Percentiles rank a stretch among this genome's conserved stretches.
phyloP scores from a whole-genome alignment of 2,797 vertebrate species.

The Anguilla obscura region DNA sequence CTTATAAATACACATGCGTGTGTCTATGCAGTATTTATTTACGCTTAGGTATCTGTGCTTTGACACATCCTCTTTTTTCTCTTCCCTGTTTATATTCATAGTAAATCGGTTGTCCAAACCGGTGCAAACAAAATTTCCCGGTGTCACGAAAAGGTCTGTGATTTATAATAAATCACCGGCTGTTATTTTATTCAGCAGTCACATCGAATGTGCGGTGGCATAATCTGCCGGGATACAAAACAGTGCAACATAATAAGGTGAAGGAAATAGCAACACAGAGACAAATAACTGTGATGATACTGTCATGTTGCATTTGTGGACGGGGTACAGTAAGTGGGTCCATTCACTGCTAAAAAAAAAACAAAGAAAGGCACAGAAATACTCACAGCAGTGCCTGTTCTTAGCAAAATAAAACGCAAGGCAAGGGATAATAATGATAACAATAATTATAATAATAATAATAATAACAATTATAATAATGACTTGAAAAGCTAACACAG shows the following conservation, averaged over 20 bases:
- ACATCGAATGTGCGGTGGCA: neutral
- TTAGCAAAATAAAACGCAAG: neutral
- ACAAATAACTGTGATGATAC: neutral
- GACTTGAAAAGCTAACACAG: neutral
- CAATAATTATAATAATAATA: neutral
- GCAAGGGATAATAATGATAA: neutral
- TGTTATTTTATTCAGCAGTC: neutral
- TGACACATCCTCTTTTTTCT: neutral
- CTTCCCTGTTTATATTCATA: neutral
- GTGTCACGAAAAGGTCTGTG: neutral
- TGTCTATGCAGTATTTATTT: neutral
- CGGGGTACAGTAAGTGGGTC: neutral
- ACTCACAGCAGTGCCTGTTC: neutral
- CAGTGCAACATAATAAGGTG: neutral
- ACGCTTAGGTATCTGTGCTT: neutral
- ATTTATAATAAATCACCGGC: neutral
- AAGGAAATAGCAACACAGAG: neutral
- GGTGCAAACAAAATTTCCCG: neutral
- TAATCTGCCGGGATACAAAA: neutral
- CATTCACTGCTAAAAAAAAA: neutral
- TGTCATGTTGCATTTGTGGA: neutral
- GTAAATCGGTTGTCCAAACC: conserved; percentile 5
- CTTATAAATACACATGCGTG: neutral
- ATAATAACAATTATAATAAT: neutral
- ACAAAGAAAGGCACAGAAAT: neutral